Conservation (phyloP, 2,113 vertebrate genomes). For the Neoarius graeffei region DNA sequence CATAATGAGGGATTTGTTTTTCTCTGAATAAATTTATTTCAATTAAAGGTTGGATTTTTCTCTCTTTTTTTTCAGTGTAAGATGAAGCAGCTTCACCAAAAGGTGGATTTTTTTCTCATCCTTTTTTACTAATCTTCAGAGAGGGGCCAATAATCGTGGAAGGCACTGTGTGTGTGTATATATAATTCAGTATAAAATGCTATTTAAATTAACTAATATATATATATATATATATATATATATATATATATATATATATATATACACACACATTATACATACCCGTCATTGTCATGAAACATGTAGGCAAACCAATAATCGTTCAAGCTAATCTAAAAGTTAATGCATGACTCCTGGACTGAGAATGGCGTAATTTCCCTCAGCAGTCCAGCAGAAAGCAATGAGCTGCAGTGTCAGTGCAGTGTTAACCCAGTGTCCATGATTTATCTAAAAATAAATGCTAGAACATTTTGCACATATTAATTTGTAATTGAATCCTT, state of each 20-base stretch:
- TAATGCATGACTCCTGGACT: not conserved
- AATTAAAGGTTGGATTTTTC: too few relatives aligned
- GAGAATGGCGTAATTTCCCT: conserved; percentile 17
- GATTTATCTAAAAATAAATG: conserved; percentile 35
- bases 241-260: too few relatives aligned
- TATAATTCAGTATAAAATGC: not conserved
- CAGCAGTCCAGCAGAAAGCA: conserved; percentile 1
- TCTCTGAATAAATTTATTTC: too few relatives aligned
- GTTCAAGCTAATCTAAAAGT: conserved; percentile 7
- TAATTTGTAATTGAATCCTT: conserved; percentile 24
- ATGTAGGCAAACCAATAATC: not conserved
- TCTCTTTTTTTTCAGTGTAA: too few relatives aligned
- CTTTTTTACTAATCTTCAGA: too few relatives aligned
- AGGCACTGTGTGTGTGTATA: too few relatives aligned
- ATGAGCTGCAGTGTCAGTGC: not conserved
- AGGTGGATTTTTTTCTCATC: too few relatives aligned
- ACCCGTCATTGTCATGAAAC: not conserved
- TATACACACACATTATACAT: too few relatives aligned
- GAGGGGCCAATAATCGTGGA: too few relatives aligned
- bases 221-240: too few relatives aligned
- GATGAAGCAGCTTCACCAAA: too few relatives aligned
- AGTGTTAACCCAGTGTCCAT: conserved; percentile 2
- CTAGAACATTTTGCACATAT: conserved; percentile 10
- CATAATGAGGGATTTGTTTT: too few relatives aligned
- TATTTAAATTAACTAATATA: not conserved